Evolutionary conservation across 2,113 vertebrate species (phyloP).

Genomic region (Aspiorhynchus laticeps): DNA sequence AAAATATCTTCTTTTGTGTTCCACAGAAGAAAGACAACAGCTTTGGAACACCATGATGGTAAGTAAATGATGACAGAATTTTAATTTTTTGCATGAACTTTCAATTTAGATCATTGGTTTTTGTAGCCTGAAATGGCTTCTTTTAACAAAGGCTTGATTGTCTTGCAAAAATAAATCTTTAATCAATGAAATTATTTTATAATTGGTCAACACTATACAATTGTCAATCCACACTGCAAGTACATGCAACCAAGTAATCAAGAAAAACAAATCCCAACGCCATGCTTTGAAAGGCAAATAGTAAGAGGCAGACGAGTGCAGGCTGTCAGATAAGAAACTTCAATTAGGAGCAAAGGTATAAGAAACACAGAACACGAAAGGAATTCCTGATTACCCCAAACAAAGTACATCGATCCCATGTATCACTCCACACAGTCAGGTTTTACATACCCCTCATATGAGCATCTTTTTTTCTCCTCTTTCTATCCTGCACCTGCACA

Average conservation of each 20-base stretch:
- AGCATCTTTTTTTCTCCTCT: conserved; percentile 54
- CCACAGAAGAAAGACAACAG: background rate
- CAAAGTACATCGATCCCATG: conserved; percentile 24
- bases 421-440: conserved; percentile 28
- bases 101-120: background rate
- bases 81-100: background rate
- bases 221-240: conserved; percentile 40
- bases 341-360: conserved; percentile 27
- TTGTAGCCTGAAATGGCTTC: background rate
- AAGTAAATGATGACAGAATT: background rate
- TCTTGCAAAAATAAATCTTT: background rate
- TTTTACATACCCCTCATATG: conserved; percentile 55
- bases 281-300: conserved; percentile 59
- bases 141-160: background rate
- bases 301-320: conserved; percentile 38
- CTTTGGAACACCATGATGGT: background rate
- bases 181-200: background rate
- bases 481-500: conserved; percentile 58
- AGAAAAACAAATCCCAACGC: conserved; percentile 36
- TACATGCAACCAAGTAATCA: conserved; percentile 47
- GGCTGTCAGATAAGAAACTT: background rate
- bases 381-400: conserved; percentile 42
- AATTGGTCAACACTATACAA: background rate
- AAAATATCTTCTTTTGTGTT: background rate
- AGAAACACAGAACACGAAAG: background rate